A percentile compares a stretch with the other conserved stretches of the same genome.
These are phyloP conservation scores for Ommatoiulus sabulosus DNA, from an alignment of 2,888 invertebrate genomes.

Conservation along the genomic window DNA sequence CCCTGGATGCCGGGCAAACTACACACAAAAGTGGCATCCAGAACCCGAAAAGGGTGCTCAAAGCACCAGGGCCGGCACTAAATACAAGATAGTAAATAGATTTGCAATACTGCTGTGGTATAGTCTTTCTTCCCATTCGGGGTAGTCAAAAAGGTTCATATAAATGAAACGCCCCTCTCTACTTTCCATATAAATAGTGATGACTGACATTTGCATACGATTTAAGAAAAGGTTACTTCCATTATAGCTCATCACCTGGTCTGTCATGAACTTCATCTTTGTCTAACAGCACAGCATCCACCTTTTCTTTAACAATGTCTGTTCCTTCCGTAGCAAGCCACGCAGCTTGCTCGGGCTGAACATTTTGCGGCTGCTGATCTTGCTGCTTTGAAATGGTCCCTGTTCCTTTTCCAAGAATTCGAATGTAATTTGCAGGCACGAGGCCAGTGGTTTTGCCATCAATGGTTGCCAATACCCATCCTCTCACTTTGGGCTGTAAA, in stretches of 20 bases:
- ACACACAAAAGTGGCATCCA: neutral
- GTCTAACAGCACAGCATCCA: neutral
- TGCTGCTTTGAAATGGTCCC: neutral
- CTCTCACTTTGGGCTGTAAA: conserved; percentile 76
- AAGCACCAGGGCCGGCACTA: too few relatives aligned
- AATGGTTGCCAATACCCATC: conserved; percentile 71
- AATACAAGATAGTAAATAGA: neutral
- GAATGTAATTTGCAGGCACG: conserved; percentile 72
- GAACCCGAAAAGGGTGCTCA: too few relatives aligned
- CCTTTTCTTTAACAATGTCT: neutral
- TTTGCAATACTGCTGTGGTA: conserved; percentile 7
- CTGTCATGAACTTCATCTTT: neutral
- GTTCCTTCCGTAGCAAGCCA: neutral
- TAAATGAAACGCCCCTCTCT: neutral
- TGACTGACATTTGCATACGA: neutral
- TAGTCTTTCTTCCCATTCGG: neutral
- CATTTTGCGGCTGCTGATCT: neutral
- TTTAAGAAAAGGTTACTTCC: neutral
- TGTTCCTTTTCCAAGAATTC: conserved; percentile 68
- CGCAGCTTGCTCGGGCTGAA: neutral
- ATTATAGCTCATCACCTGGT: conserved; percentile 4
- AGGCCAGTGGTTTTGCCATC: conserved; percentile 71
- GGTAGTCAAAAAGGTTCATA: neutral
- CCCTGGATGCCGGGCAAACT: too few relatives aligned
- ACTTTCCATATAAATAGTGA: neutral